Conservation (phyloP, 1,140 invertebrate species). For the Bombyx mori region ASM3026992v2 NC_085128.1:8734001-8734500, state of each 20-base stretch:
- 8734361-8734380: slow-evolving; percentile 14
- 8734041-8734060: slow-evolving; percentile 57
- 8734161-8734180: slow-evolving; percentile 61
- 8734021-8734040: slow-evolving; percentile 54
- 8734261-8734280: slow-evolving; percentile 49
- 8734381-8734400: slow-evolving; percentile 13
- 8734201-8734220: slow-evolving; percentile 43
- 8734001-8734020: slow-evolving; percentile 61
- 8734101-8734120: slow-evolving; percentile 45
- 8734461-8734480: slow-evolving; percentile 26
- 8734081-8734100: slow-evolving; percentile 57
- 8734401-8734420: slow-evolving; percentile 16
- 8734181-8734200: slow-evolving; percentile 57
- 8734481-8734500: slow-evolving; percentile 52
- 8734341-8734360: slow-evolving; percentile 21
- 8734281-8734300: slow-evolving; percentile 47
- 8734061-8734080: slow-evolving; percentile 59
- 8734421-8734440: slow-evolving; percentile 31
- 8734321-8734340: slow-evolving; percentile 25
- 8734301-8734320: slow-evolving; percentile 25
- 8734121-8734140: slow-evolving; percentile 63
- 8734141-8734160: slow-evolving; percentile 51
- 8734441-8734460: slow-evolving; percentile 42
- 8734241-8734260: slow-evolving; percentile 34
- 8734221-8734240: slow-evolving; percentile 28